phyloP scores from a whole-genome alignment of 2,113 vertebrate genomes.

The Pituophis catenifer region DNA sequence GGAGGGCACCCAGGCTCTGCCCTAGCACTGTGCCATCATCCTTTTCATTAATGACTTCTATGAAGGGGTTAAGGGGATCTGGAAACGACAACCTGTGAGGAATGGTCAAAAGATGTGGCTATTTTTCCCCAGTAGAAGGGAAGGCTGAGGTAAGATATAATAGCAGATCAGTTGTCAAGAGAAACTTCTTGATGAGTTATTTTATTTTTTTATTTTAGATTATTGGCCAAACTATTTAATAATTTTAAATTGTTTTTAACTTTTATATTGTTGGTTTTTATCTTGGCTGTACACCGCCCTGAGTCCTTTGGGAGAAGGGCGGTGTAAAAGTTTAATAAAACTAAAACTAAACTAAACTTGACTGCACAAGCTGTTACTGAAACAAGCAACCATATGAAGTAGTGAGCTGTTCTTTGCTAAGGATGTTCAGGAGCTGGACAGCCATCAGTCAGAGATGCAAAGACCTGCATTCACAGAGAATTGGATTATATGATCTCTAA shows the following conservation, averaged over 20 bases:
- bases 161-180: background rate
- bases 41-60: background rate
- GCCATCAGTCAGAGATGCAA: background rate
- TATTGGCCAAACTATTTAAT: no score
- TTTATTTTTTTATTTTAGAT: no score
- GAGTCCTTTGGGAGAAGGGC: no score
- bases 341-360: no score
- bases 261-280: no score
- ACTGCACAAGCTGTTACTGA: background rate
- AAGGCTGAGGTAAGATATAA: background rate
- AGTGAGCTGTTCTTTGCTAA: background rate
- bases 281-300: no score
- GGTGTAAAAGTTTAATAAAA: no score
- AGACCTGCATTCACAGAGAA: background rate
- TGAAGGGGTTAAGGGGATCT: background rate
- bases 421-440: background rate
- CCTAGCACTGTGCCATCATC: background rate
- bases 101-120: background rate
- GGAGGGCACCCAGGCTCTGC: background rate
- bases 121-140: background rate
- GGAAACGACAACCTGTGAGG: background rate
- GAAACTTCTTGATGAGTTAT: background rate
- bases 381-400: background rate
- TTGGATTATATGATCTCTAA: background rate
- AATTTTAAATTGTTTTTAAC: no score